Evolutionary conservation across 2,113 vertebrate species (phyloP).

Genomic region (Entosphenus tridentatus): DNA sequence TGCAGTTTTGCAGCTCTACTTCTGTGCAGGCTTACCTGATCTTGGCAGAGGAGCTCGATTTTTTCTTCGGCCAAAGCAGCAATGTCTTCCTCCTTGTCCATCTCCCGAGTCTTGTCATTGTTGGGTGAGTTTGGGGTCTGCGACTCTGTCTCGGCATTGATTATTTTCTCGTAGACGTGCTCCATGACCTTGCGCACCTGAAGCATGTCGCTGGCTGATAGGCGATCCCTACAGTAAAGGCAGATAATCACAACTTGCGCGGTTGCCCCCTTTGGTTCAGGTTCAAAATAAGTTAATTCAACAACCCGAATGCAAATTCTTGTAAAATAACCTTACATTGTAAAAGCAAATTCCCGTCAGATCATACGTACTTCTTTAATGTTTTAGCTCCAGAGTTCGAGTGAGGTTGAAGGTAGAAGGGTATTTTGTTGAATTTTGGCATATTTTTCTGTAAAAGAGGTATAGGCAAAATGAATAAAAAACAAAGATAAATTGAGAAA

Average conservation of each 20-base stretch:
- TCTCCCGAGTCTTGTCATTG: slow-evolving; percentile 69
- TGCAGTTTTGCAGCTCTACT: too few species aligned
- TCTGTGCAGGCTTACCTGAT: slow-evolving; percentile 37
- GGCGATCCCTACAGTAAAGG: slow-evolving; percentile 36
- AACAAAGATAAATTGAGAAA: neutral
- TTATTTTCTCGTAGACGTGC: slow-evolving; percentile 95
- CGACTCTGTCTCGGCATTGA: slow-evolving; percentile 85
- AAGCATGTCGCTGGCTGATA: slow-evolving; percentile 96
- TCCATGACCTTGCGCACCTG: slow-evolving; percentile 98
- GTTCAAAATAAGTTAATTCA: too few species aligned
- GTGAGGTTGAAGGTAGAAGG: slow-evolving; percentile 4
- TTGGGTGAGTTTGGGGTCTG: slow-evolving; percentile 87
- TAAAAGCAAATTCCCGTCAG: too few species aligned
- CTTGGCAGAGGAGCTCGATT: slow-evolving; percentile 90
- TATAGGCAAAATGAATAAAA: slow-evolving; percentile 9
- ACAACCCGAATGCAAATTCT: too few species aligned
- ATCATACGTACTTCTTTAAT: neutral
- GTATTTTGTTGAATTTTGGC: slow-evolving; percentile 5
- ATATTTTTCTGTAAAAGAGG: neutral
- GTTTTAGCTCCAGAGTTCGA: slow-evolving; percentile 1
- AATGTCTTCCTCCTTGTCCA: slow-evolving; percentile 91
- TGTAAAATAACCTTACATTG: too few species aligned
- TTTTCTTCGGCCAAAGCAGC: slow-evolving; percentile 91
- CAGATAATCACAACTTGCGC: neutral
- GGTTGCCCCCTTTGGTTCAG: neutral